These are phyloP conservation scores for Clarias gariepinus DNA, from an alignment of 2,113 vertebrate genomes.

Conservation along the genomic window DNA sequence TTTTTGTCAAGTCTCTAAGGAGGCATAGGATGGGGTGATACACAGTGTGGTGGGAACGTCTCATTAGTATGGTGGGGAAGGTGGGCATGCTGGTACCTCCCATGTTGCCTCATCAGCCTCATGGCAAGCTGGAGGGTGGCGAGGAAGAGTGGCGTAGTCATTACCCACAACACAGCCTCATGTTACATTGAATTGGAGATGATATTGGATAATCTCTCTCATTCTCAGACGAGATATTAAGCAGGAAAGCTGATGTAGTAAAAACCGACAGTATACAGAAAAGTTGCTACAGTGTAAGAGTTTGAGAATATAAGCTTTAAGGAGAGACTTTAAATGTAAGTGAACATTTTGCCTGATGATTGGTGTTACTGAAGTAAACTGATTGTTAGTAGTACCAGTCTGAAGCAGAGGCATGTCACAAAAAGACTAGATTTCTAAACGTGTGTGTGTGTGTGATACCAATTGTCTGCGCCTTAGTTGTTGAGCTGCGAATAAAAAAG, in stretches of 20 bases:
- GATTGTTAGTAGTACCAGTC: not conserved
- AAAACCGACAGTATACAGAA: not conserved
- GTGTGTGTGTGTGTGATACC: not conserved
- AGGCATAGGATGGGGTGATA: slow-evolving; percentile 25
- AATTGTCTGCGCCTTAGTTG: not conserved
- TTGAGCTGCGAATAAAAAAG: not conserved
- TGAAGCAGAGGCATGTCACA: not conserved
- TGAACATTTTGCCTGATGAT: not conserved
- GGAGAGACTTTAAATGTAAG: not conserved
- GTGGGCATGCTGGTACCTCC: slow-evolving; percentile 37
- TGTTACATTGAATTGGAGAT: slow-evolving; percentile 1
- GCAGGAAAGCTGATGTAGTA: not conserved
- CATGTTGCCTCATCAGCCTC: slow-evolving; percentile 47
- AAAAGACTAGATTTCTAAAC: not conserved
- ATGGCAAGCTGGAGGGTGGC: slow-evolving; percentile 34
- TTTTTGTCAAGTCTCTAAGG: slow-evolving; percentile 31
- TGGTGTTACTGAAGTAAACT: not conserved
- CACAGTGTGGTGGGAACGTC: slow-evolving; percentile 6
- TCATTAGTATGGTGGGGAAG: slow-evolving; percentile 52
- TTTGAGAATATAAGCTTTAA: not conserved
- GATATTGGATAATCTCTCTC: not conserved
- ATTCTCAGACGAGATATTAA: not conserved
- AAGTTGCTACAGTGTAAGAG: not conserved
- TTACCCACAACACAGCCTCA: slow-evolving; percentile 13
- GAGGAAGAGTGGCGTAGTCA: slow-evolving; percentile 19